Conservation (phyloP, 2,113 vertebrate genomes). For the Silurus glanis region DNA sequence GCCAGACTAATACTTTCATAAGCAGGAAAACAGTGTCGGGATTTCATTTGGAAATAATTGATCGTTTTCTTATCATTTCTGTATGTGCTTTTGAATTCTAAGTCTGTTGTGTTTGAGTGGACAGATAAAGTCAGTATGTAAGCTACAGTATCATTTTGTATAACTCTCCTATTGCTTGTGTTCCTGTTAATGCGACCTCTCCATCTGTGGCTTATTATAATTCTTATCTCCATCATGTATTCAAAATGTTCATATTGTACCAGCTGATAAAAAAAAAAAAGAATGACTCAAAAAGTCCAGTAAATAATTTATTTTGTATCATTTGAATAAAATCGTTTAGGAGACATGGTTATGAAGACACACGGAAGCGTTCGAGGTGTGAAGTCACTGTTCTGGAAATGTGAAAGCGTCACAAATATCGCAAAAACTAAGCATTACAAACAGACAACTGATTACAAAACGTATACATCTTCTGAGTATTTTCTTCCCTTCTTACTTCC, state of each 20-base stretch:
- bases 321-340: constrained; percentile 47
- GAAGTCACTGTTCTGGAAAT: background rate
- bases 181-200: too few species aligned
- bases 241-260: too few species aligned
- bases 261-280: too few species aligned
- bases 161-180: too few species aligned
- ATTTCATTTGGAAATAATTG: too few species aligned
- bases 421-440: background rate
- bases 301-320: background rate
- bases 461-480: background rate
- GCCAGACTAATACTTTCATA: too few species aligned
- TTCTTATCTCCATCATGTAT: too few species aligned
- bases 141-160: background rate
- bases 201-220: too few species aligned
- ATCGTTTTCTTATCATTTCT: too few species aligned
- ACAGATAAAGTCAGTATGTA: background rate
- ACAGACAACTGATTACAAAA: background rate
- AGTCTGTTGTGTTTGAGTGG: background rate
- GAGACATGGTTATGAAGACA: constrained; percentile 10
- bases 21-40: too few species aligned
- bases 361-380: background rate
- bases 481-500: background rate
- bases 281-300: background rate
- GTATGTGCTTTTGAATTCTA: background rate
- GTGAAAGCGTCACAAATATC: background rate